Evolutionary conservation across 2,113 vertebrate species (phyloP).

Genomic region (Bos indicus): DNA sequence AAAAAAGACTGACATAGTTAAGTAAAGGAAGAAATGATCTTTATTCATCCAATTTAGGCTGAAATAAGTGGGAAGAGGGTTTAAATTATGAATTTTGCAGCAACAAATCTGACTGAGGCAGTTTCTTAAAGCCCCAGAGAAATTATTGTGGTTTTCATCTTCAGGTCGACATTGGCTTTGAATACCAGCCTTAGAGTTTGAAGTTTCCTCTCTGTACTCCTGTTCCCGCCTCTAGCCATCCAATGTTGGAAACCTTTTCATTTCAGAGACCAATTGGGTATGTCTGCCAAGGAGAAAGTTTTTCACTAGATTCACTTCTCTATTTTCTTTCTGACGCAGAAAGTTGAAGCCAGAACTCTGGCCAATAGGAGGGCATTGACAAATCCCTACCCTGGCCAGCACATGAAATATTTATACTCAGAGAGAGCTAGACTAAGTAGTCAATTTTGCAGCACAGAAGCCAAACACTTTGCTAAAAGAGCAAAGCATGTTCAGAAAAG

Average conservation of each 20-base stretch:
- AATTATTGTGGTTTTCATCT: conserved; percentile 70
- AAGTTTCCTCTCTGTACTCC: conserved; percentile 64
- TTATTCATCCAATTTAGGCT: conserved; percentile 60
- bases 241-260: conserved; percentile 66
- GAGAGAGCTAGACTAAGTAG: conserved; percentile 65
- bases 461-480: conserved; percentile 45
- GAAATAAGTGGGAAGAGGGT: conserved; percentile 47
- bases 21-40: conserved; percentile 47
- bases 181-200: conserved; percentile 59
- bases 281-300: conserved; percentile 67
- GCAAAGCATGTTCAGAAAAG: conserved; percentile 12
- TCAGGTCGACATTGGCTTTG: conserved; percentile 64
- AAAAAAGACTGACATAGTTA: conserved; percentile 13
- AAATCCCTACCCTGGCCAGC: conserved; percentile 17
- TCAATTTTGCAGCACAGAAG: conserved; percentile 51
- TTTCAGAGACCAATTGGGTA: conserved; percentile 63
- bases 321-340: conserved; percentile 62
- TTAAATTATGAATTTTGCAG: conserved; percentile 74
- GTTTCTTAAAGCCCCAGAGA: conserved; percentile 72
- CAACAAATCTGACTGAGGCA: conserved; percentile 61
- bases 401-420: conserved; percentile 67
- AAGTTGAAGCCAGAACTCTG: conserved; percentile 65
- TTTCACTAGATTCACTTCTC: conserved; percentile 49
- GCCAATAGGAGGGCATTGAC: conserved; percentile 60
- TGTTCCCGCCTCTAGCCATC: conserved; percentile 63